Evolutionary conservation across 2,797 vertebrate species (phyloP), one percentile per base, ranked within the genome.

Genomic region (Podarcis siculus): DNA sequence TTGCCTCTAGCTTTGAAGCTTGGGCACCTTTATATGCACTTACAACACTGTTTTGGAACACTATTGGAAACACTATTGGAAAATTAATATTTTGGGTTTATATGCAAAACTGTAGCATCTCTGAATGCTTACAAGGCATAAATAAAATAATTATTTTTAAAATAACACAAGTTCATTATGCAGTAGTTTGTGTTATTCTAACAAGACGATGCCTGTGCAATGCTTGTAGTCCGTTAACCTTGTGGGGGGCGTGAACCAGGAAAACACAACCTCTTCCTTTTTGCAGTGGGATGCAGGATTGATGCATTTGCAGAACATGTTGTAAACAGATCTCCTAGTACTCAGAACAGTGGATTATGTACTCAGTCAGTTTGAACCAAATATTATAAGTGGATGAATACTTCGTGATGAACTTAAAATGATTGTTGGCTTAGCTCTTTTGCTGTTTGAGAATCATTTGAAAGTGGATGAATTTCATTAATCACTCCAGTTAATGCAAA

Each of bases 401-500:
- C 66, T 27, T n/a, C 76, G 30, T 69, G 71, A 77, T 35, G 39
- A 37, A 67, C 23, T 82, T 76, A 69, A 32, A 49, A 35, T 10
- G 76, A 30, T 71, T 86, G 58, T 77, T 87, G 42, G 9, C 55
- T 87, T 83, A 82, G n/a, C 42, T 67, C 58, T 82, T 82, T 77
- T 77, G n/a, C 39, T 83, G 72, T 87, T 76, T 87, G 69, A 45
- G 15, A 76, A 87, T 49, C 72, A 87, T 77, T 67, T 67, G 61
- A 77, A 87, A 82, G 32, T 67, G n/a, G 77, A 76, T 82, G 61
- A 35, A 82, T 87, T 71, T 83, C 32, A 32, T 83, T 83, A 88
- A 88, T 78, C 25, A 79, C 27, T 12, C 25, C 45, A 71, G 81
- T 42, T 87, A 21, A 75, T 75, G 69, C 71, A 82, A 82, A 64